phyloP scores from a whole-genome alignment of 2,797 vertebrate genomes.

The Furcifer pardalis region DNA sequence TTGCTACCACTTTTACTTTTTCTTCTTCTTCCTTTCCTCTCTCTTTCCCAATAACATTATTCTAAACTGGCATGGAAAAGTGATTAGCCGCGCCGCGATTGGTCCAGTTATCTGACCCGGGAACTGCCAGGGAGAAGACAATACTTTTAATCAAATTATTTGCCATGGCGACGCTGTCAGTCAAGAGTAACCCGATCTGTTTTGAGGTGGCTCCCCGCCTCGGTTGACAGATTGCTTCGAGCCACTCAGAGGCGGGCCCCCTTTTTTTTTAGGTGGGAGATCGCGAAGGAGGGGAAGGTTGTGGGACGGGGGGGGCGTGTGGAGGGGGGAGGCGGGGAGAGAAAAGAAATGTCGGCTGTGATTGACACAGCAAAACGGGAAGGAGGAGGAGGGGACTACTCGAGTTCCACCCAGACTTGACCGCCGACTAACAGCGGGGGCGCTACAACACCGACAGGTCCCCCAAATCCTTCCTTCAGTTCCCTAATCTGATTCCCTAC shows the following conservation, averaged over 20 bases:
- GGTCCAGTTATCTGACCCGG: constrained; percentile 97
- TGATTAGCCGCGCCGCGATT: constrained; percentile 97
- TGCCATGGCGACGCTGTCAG: constrained; percentile 99
- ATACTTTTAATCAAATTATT: constrained; percentile 99
- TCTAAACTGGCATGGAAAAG: constrained; percentile 96
- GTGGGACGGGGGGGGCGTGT: constrained; percentile 4
- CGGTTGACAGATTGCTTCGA: constrained; percentile 87
- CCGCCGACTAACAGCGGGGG: constrained; percentile 73
- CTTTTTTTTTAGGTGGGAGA: constrained; percentile 84
- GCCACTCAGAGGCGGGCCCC: constrained; percentile 81
- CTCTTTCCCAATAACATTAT: constrained; percentile 98
- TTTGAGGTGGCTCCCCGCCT: constrained; percentile 93
- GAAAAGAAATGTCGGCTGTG: constrained; percentile 64
- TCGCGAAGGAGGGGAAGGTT: constrained; percentile 66
- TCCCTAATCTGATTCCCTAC: not conserved
- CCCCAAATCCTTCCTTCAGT: not conserved
- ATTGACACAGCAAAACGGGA: constrained; percentile 74
- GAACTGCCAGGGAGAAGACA: constrained; percentile 97
- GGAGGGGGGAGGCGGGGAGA: constrained; percentile 25
- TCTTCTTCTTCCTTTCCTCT: constrained; percentile 71
- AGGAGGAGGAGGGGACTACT: constrained; percentile 22
- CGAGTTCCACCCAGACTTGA: constrained; percentile 35
- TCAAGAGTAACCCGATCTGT: constrained; percentile 95
- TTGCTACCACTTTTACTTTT: constrained; percentile 55
- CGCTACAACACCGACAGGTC: constrained; percentile 67